These are phyloP conservation scores for Vidua chalybeata DNA, from an alignment of 2,113 vertebrate genomes.

Conservation along the genomic window DNA sequence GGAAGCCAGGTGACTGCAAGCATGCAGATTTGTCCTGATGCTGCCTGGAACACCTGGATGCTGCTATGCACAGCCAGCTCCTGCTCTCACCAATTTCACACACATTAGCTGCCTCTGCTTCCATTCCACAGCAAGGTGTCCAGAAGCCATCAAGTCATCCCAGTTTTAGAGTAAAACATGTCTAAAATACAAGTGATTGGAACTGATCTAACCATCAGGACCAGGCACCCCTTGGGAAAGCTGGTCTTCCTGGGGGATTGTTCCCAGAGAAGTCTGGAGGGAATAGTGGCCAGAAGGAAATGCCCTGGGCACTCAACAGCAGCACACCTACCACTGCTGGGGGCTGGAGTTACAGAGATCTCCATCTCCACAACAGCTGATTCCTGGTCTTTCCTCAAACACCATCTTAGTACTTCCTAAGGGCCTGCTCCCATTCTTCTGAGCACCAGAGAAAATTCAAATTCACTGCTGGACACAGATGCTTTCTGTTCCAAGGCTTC, in stretches of 20 bases:
- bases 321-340: background rate
- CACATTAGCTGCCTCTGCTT: background rate
- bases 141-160: background rate
- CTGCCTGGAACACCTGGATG: background rate
- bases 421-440: background rate
- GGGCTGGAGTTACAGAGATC: background rate
- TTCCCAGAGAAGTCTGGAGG: background rate
- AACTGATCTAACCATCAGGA: background rate
- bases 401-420: background rate
- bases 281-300: background rate
- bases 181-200: background rate
- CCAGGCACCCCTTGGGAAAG: background rate
- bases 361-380: accelerated
- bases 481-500: background rate
- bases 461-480: background rate
- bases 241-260: background rate
- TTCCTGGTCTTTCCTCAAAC: background rate
- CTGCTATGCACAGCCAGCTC: background rate
- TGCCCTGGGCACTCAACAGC: background rate
- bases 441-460: background rate
- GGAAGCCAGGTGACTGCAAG: background rate
- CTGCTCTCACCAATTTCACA: background rate
- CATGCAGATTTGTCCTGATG: background rate
- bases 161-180: background rate
- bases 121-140: accelerated